Conservation (phyloP, 2,888 invertebrate species). For the Portevinia maculata region DNA sequence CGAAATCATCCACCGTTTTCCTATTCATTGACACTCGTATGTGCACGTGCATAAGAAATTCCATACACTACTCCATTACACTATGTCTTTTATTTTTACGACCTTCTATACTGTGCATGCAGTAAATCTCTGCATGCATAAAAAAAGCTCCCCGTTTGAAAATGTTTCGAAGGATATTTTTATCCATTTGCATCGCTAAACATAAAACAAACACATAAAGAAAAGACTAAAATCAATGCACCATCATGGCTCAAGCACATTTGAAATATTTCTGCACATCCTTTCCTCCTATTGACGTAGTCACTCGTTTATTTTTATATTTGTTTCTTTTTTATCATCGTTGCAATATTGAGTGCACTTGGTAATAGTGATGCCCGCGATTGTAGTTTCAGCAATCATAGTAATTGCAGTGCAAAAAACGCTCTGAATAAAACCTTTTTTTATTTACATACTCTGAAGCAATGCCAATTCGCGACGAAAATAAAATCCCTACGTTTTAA, state of each 20-base stretch:
- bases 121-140: slow-evolving; percentile 33
- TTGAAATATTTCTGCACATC: slow-evolving; percentile 31
- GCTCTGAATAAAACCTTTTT: slow-evolving; percentile 13
- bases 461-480: slow-evolving; percentile 20
- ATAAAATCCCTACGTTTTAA: background rate
- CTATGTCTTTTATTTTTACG: slow-evolving; percentile 12
- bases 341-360: slow-evolving; percentile 60
- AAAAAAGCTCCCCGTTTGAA: background rate
- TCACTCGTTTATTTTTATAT: background rate
- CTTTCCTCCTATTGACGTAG: slow-evolving; percentile 21
- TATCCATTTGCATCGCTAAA: slow-evolving; percentile 39
- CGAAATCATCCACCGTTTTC: too few species aligned
- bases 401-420: slow-evolving; percentile 32
- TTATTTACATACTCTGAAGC: slow-evolving; percentile 44
- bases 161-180: background rate
- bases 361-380: slow-evolving; percentile 38
- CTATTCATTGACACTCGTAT: background rate
- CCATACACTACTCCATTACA: slow-evolving; percentile 23
- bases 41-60: background rate
- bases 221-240: slow-evolving; percentile 34
- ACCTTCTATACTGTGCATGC: slow-evolving; percentile 10
- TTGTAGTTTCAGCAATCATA: slow-evolving; percentile 49
- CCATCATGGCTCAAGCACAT: slow-evolving; percentile 22
- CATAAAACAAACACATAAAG: slow-evolving; percentile 1
- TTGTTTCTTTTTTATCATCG: background rate